Evolutionary conservation across 2,113 vertebrate species (phyloP).

Genomic region (Alligator sinensis): DNA sequence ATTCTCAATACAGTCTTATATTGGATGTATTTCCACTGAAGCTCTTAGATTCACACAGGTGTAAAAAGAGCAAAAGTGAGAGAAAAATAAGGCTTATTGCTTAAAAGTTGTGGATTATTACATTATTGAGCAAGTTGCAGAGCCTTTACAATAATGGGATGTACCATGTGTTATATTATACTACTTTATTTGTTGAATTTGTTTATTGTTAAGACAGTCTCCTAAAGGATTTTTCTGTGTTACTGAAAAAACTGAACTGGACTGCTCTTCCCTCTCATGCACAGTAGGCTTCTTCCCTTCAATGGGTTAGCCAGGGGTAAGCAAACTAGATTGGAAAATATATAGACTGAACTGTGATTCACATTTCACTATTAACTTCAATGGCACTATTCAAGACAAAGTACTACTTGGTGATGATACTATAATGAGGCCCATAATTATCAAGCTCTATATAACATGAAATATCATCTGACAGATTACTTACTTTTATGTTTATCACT

Average conservation of each 20-base stretch:
- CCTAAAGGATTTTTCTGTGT: neutral
- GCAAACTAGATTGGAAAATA: neutral
- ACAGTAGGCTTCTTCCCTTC: neutral
- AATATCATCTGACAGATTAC: accelerated
- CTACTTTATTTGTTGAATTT: too few species aligned
- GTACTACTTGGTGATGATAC: neutral
- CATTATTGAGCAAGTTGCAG: neutral
- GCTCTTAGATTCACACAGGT: neutral
- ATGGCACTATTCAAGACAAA: neutral
- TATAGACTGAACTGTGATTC: neutral
- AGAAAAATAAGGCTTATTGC: neutral
- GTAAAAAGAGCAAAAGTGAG: conserved; percentile 13
- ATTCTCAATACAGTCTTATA: neutral
- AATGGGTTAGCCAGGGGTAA: neutral
- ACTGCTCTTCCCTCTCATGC: neutral
- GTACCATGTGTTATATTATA: neutral
- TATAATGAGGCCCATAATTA: neutral
- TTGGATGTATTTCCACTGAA: neutral
- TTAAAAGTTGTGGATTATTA: neutral
- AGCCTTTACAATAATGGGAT: neutral
- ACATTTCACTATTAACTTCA: neutral
- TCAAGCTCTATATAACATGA: neutral
- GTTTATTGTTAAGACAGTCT: neutral
- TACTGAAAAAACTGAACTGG: neutral
- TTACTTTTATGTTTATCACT: neutral